These are phyloP conservation scores for Smithornis capensis DNA, from an alignment of 2,113 vertebrate genomes.

Conservation along the genomic window DNA sequence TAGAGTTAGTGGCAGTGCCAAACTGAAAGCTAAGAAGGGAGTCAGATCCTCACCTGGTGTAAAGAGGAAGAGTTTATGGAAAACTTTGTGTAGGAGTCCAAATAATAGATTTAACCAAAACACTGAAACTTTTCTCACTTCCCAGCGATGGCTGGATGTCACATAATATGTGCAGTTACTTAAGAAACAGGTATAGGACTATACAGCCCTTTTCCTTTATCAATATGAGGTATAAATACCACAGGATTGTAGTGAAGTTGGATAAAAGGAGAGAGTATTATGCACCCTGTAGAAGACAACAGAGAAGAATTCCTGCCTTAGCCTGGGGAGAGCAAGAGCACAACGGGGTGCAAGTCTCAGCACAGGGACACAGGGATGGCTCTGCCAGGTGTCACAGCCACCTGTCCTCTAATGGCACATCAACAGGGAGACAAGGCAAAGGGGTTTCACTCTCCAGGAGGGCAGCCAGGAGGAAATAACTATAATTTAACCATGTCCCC, in stretches of 20 bases:
- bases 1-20: background rate
- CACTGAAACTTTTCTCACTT: background rate
- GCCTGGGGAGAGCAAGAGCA: background rate
- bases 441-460: background rate
- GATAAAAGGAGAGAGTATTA: background rate
- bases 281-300: background rate
- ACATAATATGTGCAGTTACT: fast-evolving
- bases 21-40: background rate
- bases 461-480: background rate
- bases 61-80: slow-evolving; percentile 37
- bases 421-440: background rate
- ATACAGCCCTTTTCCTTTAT: background rate
- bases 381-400: background rate
- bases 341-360: background rate
- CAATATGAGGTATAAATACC: background rate
- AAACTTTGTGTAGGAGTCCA: background rate
- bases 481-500: background rate
- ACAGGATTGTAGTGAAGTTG: background rate
- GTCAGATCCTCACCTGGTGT: background rate
- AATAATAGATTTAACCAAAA: background rate
- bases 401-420: background rate
- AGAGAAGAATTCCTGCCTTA: background rate
- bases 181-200: background rate
- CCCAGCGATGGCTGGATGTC: background rate
- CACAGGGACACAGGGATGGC: fast-evolving